Evolutionary conservation across 64 coral and sea anemone species (phyloP).

Genomic region (Cladopsammia gracilis): DNA sequence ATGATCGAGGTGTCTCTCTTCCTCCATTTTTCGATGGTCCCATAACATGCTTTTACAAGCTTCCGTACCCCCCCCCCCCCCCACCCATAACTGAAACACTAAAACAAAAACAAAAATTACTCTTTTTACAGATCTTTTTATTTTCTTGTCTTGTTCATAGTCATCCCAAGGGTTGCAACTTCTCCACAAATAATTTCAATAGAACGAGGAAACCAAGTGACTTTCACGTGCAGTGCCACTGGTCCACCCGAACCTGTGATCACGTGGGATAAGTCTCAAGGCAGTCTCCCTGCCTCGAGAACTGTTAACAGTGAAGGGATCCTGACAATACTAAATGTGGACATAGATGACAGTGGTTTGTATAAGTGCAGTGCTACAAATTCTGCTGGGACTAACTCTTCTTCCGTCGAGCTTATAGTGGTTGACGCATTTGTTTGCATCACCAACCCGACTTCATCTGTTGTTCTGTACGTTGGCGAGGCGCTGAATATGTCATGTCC

Average conservation of each 20-base stretch:
- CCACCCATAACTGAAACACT: no score
- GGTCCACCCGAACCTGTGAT: background rate
- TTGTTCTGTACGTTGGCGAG: background rate
- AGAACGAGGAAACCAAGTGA: background rate
- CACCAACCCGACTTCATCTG: background rate
- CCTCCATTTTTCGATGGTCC: no score
- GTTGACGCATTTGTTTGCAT: background rate
- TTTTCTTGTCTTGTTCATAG: background rate
- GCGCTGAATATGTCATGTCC: background rate
- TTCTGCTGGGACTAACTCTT: background rate
- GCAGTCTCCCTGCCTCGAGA: background rate
- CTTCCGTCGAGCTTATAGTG: slow-evolving; percentile 11
- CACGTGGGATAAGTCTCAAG: slow-evolving; percentile 12
- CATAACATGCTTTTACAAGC: no score
- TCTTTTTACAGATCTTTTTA: background rate
- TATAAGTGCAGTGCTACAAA: slow-evolving; percentile 36
- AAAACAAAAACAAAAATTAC: no score
- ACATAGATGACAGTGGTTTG: background rate
- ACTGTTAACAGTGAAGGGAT: slow-evolving; percentile 4
- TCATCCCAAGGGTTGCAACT: background rate
- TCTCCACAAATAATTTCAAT: background rate
- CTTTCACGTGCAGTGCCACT: slow-evolving; percentile 7
- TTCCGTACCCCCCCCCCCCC: no score
- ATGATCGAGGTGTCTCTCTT: no score
- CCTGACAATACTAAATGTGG: background rate